Base-by-base conservation (phyloP, 2,113 vertebrate genomes). In the Chinchilla lanigera region DNA sequence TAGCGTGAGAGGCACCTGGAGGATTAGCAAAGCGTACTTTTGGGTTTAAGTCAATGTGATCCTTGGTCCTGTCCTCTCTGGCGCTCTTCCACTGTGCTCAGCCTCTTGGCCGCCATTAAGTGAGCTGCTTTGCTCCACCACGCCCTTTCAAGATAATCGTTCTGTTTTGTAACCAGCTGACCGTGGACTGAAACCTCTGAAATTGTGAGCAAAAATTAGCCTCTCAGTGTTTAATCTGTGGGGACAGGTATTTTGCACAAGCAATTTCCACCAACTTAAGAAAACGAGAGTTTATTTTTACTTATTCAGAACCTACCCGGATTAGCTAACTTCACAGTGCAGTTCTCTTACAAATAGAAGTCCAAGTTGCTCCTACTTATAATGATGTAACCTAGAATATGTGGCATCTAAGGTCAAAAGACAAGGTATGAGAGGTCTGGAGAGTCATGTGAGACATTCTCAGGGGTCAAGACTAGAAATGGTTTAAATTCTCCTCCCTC, bases 201-300 rank as follows among this genome's bases (percentile, higher is more conserved):
- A 73, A 73, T 24, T 41, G 69, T 69, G 65, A 69, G 6, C 35
- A 33, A 28, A 77, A 47, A 47, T 47, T 50, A 78, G 44, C 7
- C 44, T 33, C 28, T 50, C 44, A 50, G 14, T 17, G 44, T 50
- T 78, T 16, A 47, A 30, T 47, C 47, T 50, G 47, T 52, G 16
- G 77, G 3, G 38, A 26, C n/a, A 38, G 38, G 38, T 78, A 33
- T 52, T 30, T 44, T 44, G 10, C 22, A 5, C 9, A 24, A 52
- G 47, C 50, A 52, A 33, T 50, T 87, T 13, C 4, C 28, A 56
- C 41, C 2, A 58, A 17, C 1, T 67, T 87, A 47, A 95, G 38
- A 61, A 90, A 93, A 65, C 58, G 80, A 58, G 91, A 60, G 20
- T 73, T 89, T 67, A 78, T 83, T 92, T 96, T 95, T 47, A 94